Percentiles rank a stretch among this genome's conserved stretches.
Conservation (phyloP, 2,113 vertebrate genomes). For the Gyps fulvus region DNA sequence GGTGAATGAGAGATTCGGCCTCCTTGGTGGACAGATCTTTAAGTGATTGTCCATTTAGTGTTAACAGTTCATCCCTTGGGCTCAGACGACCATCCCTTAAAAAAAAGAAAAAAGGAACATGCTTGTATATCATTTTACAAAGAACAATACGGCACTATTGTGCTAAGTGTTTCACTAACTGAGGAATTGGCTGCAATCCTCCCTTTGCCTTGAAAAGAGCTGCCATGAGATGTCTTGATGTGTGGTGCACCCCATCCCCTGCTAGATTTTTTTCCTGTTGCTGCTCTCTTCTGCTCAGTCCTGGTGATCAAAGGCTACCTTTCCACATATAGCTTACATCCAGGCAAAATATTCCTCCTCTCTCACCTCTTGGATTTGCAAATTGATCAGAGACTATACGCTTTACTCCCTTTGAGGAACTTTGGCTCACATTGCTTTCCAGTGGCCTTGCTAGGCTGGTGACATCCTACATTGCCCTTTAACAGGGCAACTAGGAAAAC, state of each 20-base stretch:
- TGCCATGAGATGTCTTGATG: not conserved
- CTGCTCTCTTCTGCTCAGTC: not conserved
- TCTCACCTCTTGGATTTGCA: not conserved
- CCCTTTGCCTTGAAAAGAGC: not conserved
- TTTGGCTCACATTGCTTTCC: not conserved
- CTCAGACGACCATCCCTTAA: slow-evolving; percentile 58
- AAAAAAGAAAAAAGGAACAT: not conserved
- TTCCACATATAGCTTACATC: not conserved
- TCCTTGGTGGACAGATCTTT: slow-evolving; percentile 61
- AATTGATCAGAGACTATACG: not conserved
- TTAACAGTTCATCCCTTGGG: slow-evolving; percentile 60
- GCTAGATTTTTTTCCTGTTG: not conserved
- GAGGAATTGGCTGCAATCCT: not conserved
- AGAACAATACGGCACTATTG: not conserved
- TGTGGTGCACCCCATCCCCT: not conserved
- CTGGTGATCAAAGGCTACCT: not conserved
- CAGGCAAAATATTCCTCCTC: not conserved
- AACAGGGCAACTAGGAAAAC: not conserved
- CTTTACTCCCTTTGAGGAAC: not conserved
- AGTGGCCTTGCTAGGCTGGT: not conserved
- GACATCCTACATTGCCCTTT: not conserved
- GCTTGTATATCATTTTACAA: not conserved
- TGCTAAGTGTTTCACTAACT: not conserved
- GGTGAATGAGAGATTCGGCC: not conserved
- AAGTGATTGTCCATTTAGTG: slow-evolving; percentile 66